Evolutionary conservation across 2,113 vertebrate genomes (phyloP).

Genomic region (Phaethornis superciliosus): DNA sequence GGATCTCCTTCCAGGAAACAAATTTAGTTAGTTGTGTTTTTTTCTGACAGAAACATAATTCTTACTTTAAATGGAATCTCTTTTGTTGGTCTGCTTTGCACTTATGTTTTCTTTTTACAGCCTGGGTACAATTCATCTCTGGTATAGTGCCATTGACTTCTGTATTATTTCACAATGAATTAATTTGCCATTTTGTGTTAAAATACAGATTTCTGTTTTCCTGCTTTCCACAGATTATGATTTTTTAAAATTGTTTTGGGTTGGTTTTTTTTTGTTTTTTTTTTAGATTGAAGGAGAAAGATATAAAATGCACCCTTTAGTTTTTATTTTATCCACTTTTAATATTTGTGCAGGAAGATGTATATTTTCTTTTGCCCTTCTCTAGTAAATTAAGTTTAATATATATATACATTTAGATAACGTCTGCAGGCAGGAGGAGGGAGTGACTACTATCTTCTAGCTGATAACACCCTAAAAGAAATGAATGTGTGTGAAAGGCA

Average conservation of each 20-base stretch:
- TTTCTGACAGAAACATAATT: constrained; percentile 48
- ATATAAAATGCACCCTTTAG: background rate
- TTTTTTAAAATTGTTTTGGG: too few relatives aligned
- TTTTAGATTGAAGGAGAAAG: background rate
- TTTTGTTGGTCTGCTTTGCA: constrained; percentile 34
- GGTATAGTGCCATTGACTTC: constrained; percentile 30
- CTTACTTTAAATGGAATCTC: constrained; percentile 35
- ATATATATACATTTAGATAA: background rate
- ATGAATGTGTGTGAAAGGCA: background rate
- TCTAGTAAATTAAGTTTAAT: background rate
- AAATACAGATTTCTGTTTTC: constrained; percentile 22
- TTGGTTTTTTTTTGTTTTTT: background rate
- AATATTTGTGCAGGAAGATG: background rate
- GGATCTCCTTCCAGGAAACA: constrained; percentile 50
- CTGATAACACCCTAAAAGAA: background rate
- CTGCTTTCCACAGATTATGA: background rate
- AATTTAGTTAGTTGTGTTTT: constrained; percentile 45
- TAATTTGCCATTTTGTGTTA: constrained; percentile 36
- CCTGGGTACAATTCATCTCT: constrained; percentile 14
- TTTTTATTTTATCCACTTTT: background rate
- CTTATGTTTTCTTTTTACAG: constrained; percentile 47
- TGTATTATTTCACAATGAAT: constrained; percentile 56
- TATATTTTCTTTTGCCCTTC: background rate
- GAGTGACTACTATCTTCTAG: background rate
- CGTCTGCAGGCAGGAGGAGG: background rate